phyloP scores from a whole-genome alignment of 2,888 invertebrate genomes.

The Hirtodrosophila duncani region DNA sequence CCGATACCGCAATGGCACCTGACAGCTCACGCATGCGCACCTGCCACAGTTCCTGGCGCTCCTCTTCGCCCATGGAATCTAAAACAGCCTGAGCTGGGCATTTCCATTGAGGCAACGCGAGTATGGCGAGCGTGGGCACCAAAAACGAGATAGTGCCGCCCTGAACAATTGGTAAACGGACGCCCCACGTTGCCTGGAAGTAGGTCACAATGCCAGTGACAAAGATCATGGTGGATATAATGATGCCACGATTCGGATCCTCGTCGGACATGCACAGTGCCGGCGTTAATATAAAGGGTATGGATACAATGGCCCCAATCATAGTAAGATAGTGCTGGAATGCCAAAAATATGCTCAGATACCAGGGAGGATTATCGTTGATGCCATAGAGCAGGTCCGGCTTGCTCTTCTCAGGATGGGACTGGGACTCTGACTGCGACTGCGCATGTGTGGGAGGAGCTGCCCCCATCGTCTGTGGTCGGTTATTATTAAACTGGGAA shows the following conservation, averaged over 20 bases:
- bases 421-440: neutral
- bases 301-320: slow-evolving; percentile 90
- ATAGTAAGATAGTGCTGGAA: slow-evolving; percentile 91
- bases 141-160: slow-evolving; percentile 89
- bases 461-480: slow-evolving; percentile 12
- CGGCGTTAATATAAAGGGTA: slow-evolving; percentile 89
- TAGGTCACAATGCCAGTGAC: slow-evolving; percentile 88
- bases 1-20: slow-evolving; percentile 89
- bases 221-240: slow-evolving; percentile 90
- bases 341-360: slow-evolving; percentile 88
- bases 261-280: slow-evolving; percentile 88
- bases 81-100: slow-evolving; percentile 82
- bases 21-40: slow-evolving; percentile 88
- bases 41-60: slow-evolving; percentile 84
- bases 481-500: slow-evolving; percentile 26
- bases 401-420: slow-evolving; percentile 34
- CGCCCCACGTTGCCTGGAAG: slow-evolving; percentile 86
- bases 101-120: slow-evolving; percentile 85
- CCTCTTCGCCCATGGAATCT: slow-evolving; percentile 80
- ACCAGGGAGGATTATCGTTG: slow-evolving; percentile 91
- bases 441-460: neutral
- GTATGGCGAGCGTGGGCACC: slow-evolving; percentile 87
- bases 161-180: slow-evolving; percentile 86
- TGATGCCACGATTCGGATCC: slow-evolving; percentile 86
- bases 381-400: slow-evolving; percentile 83